Evolutionary conservation across 2,888 invertebrate genomes (phyloP).

Genomic region (Prenolepis imparis): DNA sequence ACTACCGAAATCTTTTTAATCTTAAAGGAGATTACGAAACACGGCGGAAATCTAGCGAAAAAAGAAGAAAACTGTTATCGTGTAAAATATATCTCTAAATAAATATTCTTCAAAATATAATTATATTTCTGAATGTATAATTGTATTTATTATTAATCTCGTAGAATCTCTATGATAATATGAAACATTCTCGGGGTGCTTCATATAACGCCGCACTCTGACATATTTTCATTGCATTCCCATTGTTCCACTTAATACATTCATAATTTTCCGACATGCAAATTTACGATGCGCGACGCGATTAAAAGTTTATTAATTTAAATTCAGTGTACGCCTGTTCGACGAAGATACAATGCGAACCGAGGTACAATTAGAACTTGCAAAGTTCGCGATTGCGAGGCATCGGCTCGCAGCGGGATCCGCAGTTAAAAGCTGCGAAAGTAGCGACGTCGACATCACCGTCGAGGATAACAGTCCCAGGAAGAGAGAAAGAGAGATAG

Average conservation of each 20-base stretch:
- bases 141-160: constrained; percentile 7
- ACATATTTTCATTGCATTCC: constrained; percentile 36
- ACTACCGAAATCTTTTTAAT: background rate
- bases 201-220: background rate
- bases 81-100: background rate
- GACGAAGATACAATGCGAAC: constrained; percentile 34
- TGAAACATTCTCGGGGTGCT: constrained; percentile 3
- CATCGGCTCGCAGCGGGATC: constrained; percentile 47
- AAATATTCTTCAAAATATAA: background rate
- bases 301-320: constrained; percentile 55
- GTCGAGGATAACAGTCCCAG: constrained; percentile 55
- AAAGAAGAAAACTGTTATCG: background rate
- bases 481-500: constrained; percentile 25
- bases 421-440: constrained; percentile 60
- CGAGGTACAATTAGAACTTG: constrained; percentile 39
- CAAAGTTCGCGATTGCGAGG: constrained; percentile 55
- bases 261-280: constrained; percentile 59
- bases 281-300: constrained; percentile 47
- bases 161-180: background rate
- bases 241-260: constrained; percentile 29
- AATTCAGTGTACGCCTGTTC: constrained; percentile 36
- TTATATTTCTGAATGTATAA: background rate
- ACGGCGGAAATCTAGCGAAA: background rate
- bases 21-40: background rate
- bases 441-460: constrained; percentile 26